A percentile compares a stretch with the other conserved stretches of the same genome.
phyloP scores from a whole-genome alignment of 2,113 vertebrate genomes.

The mouse (Mus musculus) region GRCm39 chr12:116137501-116138000 shows the following conservation, averaged over 20 bases:
- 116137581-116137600: not conserved
- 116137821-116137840: not conserved
- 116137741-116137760: not conserved
- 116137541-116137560: not conserved
- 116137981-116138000: not conserved
- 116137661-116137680: not conserved
- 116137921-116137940: not conserved
- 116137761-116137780: not conserved
- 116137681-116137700: not conserved
- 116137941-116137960: not conserved
- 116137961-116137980: too few relatives aligned
- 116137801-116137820: not conserved
- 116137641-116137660: not conserved
- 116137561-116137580: not conserved
- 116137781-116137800: not conserved
- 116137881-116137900: not conserved
- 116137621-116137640: not conserved
- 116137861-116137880: not conserved
- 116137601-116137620: not conserved
- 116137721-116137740: not conserved
- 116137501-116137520: not conserved
- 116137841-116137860: not conserved
- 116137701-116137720: not conserved
- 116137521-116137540: not conserved
- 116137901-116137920: not conserved